These are phyloP conservation scores for Syrrhaptes paradoxus DNA, from an alignment of 2,113 vertebrate species.

Conservation along the genomic window DNA sequence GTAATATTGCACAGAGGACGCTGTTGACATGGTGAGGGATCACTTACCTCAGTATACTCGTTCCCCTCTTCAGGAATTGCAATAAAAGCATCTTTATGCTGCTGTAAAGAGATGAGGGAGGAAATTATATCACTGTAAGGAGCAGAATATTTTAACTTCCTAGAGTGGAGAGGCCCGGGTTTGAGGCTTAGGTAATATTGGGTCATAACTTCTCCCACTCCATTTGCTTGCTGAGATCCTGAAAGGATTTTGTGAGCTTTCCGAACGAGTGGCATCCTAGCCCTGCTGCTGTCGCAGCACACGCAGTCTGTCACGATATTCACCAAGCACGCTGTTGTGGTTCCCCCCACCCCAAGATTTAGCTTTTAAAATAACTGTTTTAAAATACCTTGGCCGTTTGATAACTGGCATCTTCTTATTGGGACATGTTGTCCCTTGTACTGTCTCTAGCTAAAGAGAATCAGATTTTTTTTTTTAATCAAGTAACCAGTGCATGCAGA, in stretches of 20 bases:
- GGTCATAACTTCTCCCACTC: not conserved
- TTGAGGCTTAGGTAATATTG: not conserved
- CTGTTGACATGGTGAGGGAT: not conserved
- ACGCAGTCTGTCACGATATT: accelerated
- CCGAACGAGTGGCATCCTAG: not conserved
- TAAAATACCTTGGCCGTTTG: not conserved
- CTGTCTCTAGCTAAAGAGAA: not conserved
- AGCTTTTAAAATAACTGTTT: not conserved
- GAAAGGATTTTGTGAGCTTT: not conserved
- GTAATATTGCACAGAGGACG: not conserved
- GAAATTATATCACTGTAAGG: not conserved
- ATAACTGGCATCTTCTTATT: no score
- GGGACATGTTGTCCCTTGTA: not conserved
- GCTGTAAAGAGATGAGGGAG: not conserved
- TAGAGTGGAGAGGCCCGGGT: not conserved
- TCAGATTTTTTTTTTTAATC: not conserved
- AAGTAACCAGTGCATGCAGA: not conserved
- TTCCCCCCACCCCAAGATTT: no score
- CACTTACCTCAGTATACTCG: not conserved
- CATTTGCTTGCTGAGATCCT: not conserved
- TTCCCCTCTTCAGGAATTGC: not conserved
- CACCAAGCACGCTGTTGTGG: not conserved
- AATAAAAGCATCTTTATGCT: not conserved
- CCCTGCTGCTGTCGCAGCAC: not conserved
- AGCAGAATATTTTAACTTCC: not conserved